These are phyloP conservation scores for Monochamus alternatus DNA, from an alignment of 2,888 invertebrate genomes.

Conservation along the genomic window DNA sequence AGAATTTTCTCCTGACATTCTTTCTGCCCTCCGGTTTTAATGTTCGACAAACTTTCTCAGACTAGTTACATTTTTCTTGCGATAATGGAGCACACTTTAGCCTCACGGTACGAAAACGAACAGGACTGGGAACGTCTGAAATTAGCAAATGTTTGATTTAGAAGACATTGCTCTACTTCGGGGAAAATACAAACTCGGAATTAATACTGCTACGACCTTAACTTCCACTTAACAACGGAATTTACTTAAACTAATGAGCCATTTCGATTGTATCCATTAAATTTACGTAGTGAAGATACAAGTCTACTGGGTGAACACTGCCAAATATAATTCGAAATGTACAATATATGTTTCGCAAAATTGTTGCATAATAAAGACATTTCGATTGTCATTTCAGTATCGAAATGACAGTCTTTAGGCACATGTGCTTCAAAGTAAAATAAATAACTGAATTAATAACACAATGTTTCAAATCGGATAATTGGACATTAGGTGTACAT, in stretches of 20 bases:
- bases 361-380: too few species aligned
- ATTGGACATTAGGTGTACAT: too few species aligned
- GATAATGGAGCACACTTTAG: too few species aligned
- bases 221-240: constrained; percentile 26
- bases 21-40: not conserved
- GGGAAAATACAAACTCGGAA: not conserved
- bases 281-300: constrained; percentile 26
- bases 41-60: not conserved
- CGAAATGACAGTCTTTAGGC: too few species aligned
- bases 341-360: too few species aligned
- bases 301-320: constrained; percentile 20
- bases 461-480: too few species aligned
- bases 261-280: constrained; percentile 29
- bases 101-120: too few species aligned
- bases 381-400: too few species aligned
- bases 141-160: not conserved
- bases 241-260: constrained; percentile 31
- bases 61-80: not conserved
- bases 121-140: too few species aligned
- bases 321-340: not conserved
- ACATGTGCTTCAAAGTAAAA: too few species aligned
- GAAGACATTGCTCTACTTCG: not conserved
- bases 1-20: not conserved
- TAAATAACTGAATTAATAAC: too few species aligned
- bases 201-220: constrained; percentile 22